Percentiles rank a stretch among this genome's conserved stretches.
Evolutionary conservation across 2,888 invertebrate genomes (phyloP).

Genomic region (Caenorhabditis japonica): DNA sequence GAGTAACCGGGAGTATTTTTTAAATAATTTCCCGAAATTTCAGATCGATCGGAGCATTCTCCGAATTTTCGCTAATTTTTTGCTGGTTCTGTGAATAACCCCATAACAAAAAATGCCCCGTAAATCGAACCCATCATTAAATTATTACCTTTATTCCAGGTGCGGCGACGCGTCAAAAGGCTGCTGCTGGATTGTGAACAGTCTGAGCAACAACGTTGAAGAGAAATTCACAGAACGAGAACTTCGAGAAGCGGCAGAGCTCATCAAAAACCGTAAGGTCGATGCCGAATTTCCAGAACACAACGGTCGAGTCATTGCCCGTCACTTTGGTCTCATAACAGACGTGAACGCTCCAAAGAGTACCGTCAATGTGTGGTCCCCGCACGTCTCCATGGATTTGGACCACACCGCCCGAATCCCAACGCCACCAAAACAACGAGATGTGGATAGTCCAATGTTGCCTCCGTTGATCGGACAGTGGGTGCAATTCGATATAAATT

Average conservation of each 20-base stretch:
- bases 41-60: too few relatives aligned
- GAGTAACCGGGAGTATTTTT: too few relatives aligned
- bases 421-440: constrained; percentile 14
- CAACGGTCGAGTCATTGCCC: constrained; percentile 4
- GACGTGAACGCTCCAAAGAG: constrained; percentile 4
- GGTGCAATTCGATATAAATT: constrained; percentile 23
- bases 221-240: neutral
- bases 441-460: constrained; percentile 10
- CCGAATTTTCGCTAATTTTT: too few relatives aligned
- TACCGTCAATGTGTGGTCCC: constrained; percentile 8
- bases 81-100: too few relatives aligned
- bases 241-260: neutral
- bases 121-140: too few relatives aligned
- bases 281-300: neutral
- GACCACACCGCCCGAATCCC: constrained; percentile 20
- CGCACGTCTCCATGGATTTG: neutral
- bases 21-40: too few relatives aligned
- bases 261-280: too few relatives aligned
- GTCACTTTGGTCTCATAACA: constrained; percentile 18
- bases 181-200: constrained; percentile 10
- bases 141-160: constrained; percentile 1
- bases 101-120: too few relatives aligned
- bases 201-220: neutral
- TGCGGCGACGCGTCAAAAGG: constrained; percentile 3
- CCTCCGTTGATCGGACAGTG: constrained; percentile 24